phyloP scores from a whole-genome alignment of 2,797 vertebrate species.

The Craterocephalus amniculus region DNA sequence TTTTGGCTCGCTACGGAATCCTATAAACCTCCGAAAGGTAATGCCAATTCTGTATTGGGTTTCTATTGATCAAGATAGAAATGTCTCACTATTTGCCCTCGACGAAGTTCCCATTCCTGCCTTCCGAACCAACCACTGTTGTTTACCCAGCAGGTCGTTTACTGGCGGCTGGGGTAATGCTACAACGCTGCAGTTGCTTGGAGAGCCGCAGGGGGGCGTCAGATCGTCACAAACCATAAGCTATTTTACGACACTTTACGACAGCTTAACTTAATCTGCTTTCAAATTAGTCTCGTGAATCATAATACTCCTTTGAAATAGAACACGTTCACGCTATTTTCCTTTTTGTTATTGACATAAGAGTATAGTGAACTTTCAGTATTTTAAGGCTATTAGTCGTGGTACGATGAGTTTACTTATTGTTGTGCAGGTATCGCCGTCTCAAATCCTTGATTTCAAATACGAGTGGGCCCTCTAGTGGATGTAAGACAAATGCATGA shows the following conservation, averaged over 20 bases:
- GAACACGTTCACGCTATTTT: neutral
- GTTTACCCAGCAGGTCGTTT: conserved; percentile 81
- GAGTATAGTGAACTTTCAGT: neutral
- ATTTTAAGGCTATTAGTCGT: rapidly evolving
- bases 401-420: neutral
- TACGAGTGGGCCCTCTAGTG: conserved; percentile 56
- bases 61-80: conserved; percentile 43
- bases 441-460: neutral
- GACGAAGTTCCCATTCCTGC: conserved; percentile 85
- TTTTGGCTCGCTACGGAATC: conserved; percentile 30
- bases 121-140: conserved; percentile 79
- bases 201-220: conserved; percentile 50
- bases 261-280: conserved; percentile 31
- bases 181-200: conserved; percentile 19
- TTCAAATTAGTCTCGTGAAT: neutral
- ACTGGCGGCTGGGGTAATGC: conserved; percentile 57
- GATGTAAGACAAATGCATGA: neutral
- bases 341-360: neutral
- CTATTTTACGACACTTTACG: conserved; percentile 70
- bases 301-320: neutral
- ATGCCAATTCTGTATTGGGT: neutral
- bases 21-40: neutral
- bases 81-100: conserved; percentile 74
- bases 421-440: neutral
- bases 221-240: neutral